Evolutionary conservation across 1,140 invertebrate genomes (phyloP).

Genomic region (Mactra quadrangularis): DNA sequence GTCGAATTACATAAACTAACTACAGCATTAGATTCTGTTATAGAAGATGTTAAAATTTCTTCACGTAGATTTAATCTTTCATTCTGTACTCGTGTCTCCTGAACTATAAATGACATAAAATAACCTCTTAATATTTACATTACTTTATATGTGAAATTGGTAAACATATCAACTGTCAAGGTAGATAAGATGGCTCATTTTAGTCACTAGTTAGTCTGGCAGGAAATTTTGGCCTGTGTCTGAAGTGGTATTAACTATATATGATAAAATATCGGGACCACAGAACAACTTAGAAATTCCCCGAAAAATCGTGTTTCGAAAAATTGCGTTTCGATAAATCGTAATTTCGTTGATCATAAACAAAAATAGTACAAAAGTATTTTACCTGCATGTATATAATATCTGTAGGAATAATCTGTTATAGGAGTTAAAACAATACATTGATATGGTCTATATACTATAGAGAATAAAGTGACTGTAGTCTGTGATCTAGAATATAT

Average conservation of each 20-base stretch:
- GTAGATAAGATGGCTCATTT: too few species aligned
- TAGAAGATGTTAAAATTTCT: not conserved
- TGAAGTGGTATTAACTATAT: too few species aligned
- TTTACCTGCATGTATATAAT: constrained; percentile 62
- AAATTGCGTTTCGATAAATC: too few species aligned
- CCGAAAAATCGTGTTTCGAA: too few species aligned
- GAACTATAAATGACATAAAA: not conserved
- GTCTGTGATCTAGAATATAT: constrained; percentile 3
- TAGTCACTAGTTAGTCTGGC: too few species aligned
- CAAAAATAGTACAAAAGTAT: too few species aligned
- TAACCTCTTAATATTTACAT: not conserved
- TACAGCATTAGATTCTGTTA: constrained; percentile 11
- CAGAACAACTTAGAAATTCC: too few species aligned
- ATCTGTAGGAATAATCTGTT: constrained; percentile 56
- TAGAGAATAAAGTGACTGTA: not conserved
- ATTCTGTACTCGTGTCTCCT: not conserved
- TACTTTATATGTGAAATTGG: not conserved
- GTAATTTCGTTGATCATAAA: too few species aligned
- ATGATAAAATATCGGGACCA: too few species aligned
- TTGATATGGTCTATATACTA: constrained; percentile 30
- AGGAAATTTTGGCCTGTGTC: too few species aligned
- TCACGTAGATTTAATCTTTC: constrained; percentile 9
- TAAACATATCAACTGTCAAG: too few species aligned
- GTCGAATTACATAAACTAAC: constrained; percentile 6
- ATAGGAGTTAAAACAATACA: constrained; percentile 40